These are phyloP conservation scores for Suillia variegata DNA, from an alignment of 2,888 invertebrate genomes.

Conservation along the genomic window DNA sequence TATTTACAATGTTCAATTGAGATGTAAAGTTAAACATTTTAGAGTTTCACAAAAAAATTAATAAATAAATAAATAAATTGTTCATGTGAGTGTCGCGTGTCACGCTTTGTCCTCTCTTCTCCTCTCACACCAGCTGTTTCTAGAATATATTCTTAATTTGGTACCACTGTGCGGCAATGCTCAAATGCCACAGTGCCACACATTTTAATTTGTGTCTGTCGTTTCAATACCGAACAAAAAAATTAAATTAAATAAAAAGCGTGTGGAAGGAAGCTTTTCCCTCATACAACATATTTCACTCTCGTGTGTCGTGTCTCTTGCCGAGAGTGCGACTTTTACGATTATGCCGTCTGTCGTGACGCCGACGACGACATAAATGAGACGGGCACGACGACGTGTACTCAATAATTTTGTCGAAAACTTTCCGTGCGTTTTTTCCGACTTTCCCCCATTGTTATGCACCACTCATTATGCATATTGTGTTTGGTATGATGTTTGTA, in stretches of 20 bases:
- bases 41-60: too few species aligned
- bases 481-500: too few species aligned
- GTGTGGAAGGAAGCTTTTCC: constrained; percentile 18
- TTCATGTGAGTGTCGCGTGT: too few species aligned
- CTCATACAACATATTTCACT: constrained; percentile 1
- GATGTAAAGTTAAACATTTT: too few species aligned
- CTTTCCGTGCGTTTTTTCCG: background rate
- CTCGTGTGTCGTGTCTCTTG: background rate
- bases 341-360: background rate
- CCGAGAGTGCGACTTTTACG: constrained; percentile 2
- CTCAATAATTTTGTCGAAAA: background rate
- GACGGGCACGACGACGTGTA: background rate
- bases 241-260: constrained; percentile 21
- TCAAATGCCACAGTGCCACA: constrained; percentile 55
- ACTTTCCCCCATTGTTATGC: background rate
- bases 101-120: too few species aligned
- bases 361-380: background rate
- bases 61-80: too few species aligned
- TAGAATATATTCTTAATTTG: too few species aligned
- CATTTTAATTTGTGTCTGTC: constrained; percentile 30
- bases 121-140: too few species aligned
- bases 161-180: constrained; percentile 15
- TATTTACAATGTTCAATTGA: too few species aligned
- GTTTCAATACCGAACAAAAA: background rate
- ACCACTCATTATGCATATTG: background rate